phyloP scores from a whole-genome alignment of 2,888 invertebrate genomes.

The Polydrusus cervinus region DNA sequence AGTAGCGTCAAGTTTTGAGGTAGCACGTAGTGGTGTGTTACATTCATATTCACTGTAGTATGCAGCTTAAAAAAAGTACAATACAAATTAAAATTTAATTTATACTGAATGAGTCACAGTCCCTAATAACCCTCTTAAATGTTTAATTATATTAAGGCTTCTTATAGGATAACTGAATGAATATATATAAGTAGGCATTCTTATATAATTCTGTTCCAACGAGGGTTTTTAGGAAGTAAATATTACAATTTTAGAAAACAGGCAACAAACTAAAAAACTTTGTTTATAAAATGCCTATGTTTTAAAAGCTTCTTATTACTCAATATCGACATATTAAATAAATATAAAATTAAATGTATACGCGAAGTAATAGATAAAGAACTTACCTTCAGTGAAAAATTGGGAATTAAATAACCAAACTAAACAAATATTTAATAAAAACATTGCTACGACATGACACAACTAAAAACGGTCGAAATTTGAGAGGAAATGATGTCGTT shows the following conservation, averaged over 20 bases:
- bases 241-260: no score
- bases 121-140: not conserved
- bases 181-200: no score
- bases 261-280: no score
- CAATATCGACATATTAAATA: not conserved
- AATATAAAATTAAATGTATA: not conserved
- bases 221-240: no score
- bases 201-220: no score
- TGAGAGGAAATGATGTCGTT: slow-evolving; percentile 1
- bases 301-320: not conserved
- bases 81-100: slow-evolving; percentile 30
- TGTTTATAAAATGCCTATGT: no score
- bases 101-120: not conserved
- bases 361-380: slow-evolving; percentile 8
- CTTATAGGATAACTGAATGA: not conserved
- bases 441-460: slow-evolving; percentile 52
- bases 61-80: slow-evolving; percentile 61
- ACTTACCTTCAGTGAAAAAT: slow-evolving; percentile 49
- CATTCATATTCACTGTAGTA: slow-evolving; percentile 83
- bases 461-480: slow-evolving; percentile 17
- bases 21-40: slow-evolving; percentile 84
- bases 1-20: slow-evolving; percentile 84
- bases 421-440: slow-evolving; percentile 55
- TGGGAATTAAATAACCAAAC: slow-evolving; percentile 45
- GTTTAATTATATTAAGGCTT: not conserved